Percentiles rank a stretch among this genome's conserved stretches.
Conservation (phyloP, 2,797 vertebrate species). For the Darevskia nairensis region DNA sequence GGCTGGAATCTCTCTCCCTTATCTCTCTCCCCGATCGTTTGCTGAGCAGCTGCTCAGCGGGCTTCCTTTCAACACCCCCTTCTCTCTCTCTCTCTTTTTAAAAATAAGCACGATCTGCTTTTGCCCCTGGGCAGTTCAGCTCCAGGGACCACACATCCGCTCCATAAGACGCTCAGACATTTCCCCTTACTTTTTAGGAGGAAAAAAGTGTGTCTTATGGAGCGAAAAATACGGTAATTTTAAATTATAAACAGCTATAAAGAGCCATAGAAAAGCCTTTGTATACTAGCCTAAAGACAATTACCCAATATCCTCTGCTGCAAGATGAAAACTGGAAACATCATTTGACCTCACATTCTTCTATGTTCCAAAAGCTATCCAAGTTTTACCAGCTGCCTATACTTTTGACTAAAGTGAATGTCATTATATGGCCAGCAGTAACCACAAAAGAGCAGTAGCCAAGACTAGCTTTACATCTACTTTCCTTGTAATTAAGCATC, state of each 20-base stretch:
- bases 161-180: too few species aligned
- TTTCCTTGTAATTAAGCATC: slow-evolving; percentile 77
- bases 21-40: too few species aligned
- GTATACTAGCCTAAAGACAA: background rate
- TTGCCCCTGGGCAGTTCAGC: too few species aligned
- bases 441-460: slow-evolving; percentile 77
- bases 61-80: too few species aligned
- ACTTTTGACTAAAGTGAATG: slow-evolving; percentile 66
- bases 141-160: too few species aligned
- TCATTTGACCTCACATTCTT: slow-evolving; percentile 62
- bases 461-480: slow-evolving; percentile 76
- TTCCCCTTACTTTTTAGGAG: too few species aligned
- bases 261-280: background rate
- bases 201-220: too few species aligned
- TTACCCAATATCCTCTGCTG: slow-evolving; percentile 42
- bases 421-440: slow-evolving; percentile 78
- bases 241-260: background rate
- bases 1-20: too few species aligned
- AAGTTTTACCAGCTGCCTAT: slow-evolving; percentile 75
- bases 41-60: too few species aligned
- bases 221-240: too few species aligned
- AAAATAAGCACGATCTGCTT: too few species aligned
- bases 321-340: slow-evolving; percentile 52
- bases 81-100: too few species aligned
- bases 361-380: slow-evolving; percentile 66